These are phyloP conservation scores for Drosophila hawaiiensis DNA, from an alignment of 2,888 invertebrate genomes.

Conservation along the genomic window DNA sequence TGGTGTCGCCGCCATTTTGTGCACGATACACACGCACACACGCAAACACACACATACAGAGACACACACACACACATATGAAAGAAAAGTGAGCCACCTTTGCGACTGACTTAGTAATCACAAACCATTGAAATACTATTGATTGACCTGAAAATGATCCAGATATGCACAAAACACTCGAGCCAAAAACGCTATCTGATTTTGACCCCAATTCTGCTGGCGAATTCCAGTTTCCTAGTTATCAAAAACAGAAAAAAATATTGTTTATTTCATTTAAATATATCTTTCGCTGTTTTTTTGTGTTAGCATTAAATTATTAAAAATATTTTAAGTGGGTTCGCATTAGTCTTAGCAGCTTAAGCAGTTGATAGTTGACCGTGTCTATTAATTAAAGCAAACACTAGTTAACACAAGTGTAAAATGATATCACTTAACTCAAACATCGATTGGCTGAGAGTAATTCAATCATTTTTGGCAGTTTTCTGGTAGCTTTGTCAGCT, in stretches of 20 bases:
- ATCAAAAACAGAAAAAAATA: not conserved
- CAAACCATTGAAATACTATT: constrained; percentile 72
- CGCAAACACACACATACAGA: constrained; percentile 9
- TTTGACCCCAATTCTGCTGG: constrained; percentile 11
- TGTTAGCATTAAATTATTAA: not conserved
- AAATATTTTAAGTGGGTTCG: not conserved
- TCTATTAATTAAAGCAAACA: not conserved
- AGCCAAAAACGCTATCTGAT: constrained; percentile 5
- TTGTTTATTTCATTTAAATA: not conserved
- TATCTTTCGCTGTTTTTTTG: not conserved
- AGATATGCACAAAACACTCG: constrained; percentile 25
- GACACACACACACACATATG: constrained; percentile 8
- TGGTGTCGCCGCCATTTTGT: constrained; percentile 53
- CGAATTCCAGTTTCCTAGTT: constrained; percentile 4
- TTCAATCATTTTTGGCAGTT: not conserved
- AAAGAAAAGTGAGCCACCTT: constrained; percentile 9
- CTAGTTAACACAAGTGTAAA: not conserved
- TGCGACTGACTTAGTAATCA: constrained; percentile 60
- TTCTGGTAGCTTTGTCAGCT: not conserved
- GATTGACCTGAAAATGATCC: constrained; percentile 82
- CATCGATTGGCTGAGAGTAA: not conserved
- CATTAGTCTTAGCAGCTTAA: not conserved
- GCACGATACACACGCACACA: constrained; percentile 25
- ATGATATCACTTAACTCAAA: not conserved
- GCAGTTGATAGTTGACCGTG: not conserved